Conservation (phyloP, 2,113 vertebrate species). For the Pedionomus torquatus region DNA sequence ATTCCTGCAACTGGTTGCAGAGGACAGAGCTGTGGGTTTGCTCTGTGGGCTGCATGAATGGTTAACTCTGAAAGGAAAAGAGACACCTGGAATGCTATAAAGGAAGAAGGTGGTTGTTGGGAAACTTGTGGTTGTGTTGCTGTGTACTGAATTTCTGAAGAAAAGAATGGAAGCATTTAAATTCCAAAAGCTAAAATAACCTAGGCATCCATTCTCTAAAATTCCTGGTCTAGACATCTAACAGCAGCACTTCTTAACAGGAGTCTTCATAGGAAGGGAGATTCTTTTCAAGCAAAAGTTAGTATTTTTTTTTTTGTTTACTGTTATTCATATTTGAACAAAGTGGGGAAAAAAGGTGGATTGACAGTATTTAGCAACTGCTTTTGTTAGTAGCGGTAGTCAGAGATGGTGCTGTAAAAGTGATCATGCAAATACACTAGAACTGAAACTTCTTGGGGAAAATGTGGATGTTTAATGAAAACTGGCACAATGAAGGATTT, state of each 20-base stretch:
- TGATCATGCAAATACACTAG: not conserved
- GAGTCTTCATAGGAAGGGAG: not conserved
- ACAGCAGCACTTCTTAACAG: not conserved
- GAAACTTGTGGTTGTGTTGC: not conserved
- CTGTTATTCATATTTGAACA: not conserved
- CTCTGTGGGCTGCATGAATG: not conserved
- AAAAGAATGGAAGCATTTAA: not conserved
- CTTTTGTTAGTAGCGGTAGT: not conserved
- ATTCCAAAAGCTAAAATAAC: not conserved
- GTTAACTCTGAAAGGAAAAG: not conserved
- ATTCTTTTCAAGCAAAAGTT: not conserved
- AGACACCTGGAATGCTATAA: not conserved
- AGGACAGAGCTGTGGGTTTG: not conserved
- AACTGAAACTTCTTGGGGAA: not conserved
- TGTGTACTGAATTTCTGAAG: not conserved
- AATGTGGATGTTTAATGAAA: not conserved
- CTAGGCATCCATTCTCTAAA: not conserved
- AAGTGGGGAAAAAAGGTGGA: not conserved
- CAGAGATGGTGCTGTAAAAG: not conserved
- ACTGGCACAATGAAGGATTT: not conserved
- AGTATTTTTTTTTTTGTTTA: not conserved
- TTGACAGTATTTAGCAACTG: not conserved
- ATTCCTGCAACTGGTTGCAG: not conserved
- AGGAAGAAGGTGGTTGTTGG: not conserved
- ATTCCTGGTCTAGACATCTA: not conserved